Conservation (phyloP, 2,888 invertebrate species). For the Cremastinae sp. region DNA sequence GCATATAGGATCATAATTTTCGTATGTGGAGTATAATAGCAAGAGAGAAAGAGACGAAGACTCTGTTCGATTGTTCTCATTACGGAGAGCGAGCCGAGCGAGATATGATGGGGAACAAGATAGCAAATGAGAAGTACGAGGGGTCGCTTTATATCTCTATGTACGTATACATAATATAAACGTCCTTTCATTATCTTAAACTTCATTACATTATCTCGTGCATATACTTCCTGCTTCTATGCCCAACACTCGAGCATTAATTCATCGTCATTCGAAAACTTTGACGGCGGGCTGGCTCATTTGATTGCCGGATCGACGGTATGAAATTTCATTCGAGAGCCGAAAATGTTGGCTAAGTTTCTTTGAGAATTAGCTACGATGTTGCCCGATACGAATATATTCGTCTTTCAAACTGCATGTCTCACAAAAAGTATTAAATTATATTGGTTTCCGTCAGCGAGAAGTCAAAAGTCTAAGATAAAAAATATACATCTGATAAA, state of each 20-base stretch:
- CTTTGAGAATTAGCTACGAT: neutral
- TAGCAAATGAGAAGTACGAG: neutral
- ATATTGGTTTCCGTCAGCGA: too few species aligned
- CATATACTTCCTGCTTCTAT: slow-evolving; percentile 6
- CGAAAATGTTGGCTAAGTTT: slow-evolving; percentile 29
- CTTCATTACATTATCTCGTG: slow-evolving; percentile 18
- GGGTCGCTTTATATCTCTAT: neutral
- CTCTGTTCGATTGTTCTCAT: slow-evolving; percentile 28
- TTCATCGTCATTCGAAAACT: slow-evolving; percentile 26
- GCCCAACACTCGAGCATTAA: slow-evolving; percentile 10
- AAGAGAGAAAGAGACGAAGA: neutral
- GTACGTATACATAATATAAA: neutral
- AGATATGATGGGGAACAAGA: neutral
- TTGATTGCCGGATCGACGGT: neutral
- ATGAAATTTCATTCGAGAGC: slow-evolving; percentile 28
- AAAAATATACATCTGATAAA: too few species aligned
- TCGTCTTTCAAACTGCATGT: too few species aligned
- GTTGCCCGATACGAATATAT: slow-evolving; percentile 2
- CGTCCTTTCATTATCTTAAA: slow-evolving; percentile 22
- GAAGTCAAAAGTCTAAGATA: too few species aligned
- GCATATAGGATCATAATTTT: slow-evolving; percentile 4
- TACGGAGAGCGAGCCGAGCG: neutral
- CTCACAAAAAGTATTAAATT: too few species aligned
- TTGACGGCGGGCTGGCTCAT: neutral
- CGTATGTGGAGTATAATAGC: slow-evolving; percentile 12